These are phyloP conservation scores for Microchirus variegatus DNA, from an alignment of 2,797 vertebrate species.

Conservation along the genomic window DNA sequence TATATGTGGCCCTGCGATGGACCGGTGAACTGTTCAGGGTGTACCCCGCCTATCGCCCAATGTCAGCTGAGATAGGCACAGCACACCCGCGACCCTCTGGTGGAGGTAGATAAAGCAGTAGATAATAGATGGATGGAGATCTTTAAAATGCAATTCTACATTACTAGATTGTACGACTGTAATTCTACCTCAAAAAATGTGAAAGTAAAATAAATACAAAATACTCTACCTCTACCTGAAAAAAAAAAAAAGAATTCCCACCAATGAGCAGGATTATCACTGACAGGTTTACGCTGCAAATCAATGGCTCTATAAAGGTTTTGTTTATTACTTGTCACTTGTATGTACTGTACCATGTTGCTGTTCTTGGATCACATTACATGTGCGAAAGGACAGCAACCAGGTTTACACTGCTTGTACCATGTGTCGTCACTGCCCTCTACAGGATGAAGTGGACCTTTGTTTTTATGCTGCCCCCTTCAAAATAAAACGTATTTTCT, in stretches of 20 bases:
- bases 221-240: background rate
- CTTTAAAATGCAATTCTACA: background rate
- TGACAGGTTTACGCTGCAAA: conserved; percentile 33
- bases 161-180: background rate
- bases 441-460: conserved; percentile 70
- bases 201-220: conserved; percentile 7
- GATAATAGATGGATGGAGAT: too few species aligned
- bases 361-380: conserved; percentile 37
- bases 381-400: conserved; percentile 36
- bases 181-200: background rate
- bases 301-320: conserved; percentile 43
- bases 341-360: conserved; percentile 40
- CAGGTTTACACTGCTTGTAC: conserved; percentile 42
- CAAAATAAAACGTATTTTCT: too few species aligned
- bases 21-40: too few species aligned
- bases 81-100: too few species aligned
- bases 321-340: conserved; percentile 49
- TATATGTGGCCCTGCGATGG: too few species aligned
- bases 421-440: conserved; percentile 86
- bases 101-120: too few species aligned
- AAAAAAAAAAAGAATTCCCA: too few species aligned
- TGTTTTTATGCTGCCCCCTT: too few species aligned
- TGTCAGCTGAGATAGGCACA: too few species aligned
- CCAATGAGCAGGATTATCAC: conserved; percentile 13
- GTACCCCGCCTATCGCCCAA: too few species aligned